Evolutionary conservation across 2,113 vertebrate genomes (phyloP), one percentile per base, ranked within the genome.

Genomic region (Lasiurus cinereus): DNA sequence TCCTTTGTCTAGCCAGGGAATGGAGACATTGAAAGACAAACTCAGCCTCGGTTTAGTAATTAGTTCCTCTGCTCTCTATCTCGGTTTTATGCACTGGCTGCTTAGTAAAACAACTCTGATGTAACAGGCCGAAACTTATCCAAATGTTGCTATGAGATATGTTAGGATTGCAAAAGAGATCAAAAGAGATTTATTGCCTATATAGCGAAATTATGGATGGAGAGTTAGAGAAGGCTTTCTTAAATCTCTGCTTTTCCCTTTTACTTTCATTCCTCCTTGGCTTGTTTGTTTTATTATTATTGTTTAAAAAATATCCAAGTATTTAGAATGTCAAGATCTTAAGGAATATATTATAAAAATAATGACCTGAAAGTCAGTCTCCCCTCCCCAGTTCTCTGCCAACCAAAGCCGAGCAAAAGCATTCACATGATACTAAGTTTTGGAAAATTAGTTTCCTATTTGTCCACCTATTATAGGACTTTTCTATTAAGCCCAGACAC

Each of bases 401-500:
- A 83, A 83, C 48, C 54, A 94, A 90, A 78, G 64, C 59, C 69
- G 50, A 94, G 59, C 39, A 82, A 87, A 94, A 93, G 13, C 46
- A 84, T 7, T 80, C 21, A 77, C 39, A 36, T 14, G 24, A 52
- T 67, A 54, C 64, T 59, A 39, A 50, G 16, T 91, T 95, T 78
- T 96, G 29, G 48, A 86, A 94, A 97, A 93, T 92, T 94, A 64
- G 39, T 93, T 96, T 94, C 66, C 93, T 97, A 82, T 97, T 94
- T 54, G 39, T 94, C 36, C 89, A 92, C 87, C 91, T 70, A 93
- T 96, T 97, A 91, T 69, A 86, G 79, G 93, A 96, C 96, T 96
- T 98, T 97, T 97, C 93, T 96, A 97, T 97, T 97, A 97, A 96
- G 88, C 96, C 93, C 83, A 92, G 93, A 97, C 87, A 96, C 64